Percentiles rank a stretch among this genome's conserved stretches.
Conservation (phyloP, 1,140 invertebrate species). For the Homarus americanus region DNA sequence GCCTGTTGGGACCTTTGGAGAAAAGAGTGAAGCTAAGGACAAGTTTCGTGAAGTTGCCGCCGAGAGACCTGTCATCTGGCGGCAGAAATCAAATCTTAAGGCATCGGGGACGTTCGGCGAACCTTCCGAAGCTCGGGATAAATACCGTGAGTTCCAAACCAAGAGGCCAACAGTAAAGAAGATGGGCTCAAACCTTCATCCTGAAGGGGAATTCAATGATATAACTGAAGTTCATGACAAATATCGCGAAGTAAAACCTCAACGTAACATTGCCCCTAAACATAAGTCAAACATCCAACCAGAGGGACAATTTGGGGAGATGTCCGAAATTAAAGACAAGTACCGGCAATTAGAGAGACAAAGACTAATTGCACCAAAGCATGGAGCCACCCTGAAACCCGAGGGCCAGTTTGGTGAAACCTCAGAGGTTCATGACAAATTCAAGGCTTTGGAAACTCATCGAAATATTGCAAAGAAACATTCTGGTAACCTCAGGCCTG, state of each 20-base stretch:
- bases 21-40: conserved; percentile 34
- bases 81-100: conserved; percentile 32
- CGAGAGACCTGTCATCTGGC: conserved; percentile 11
- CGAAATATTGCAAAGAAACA: conserved; percentile 27
- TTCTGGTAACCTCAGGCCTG: conserved; percentile 34
- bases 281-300: conserved; percentile 14
- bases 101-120: conserved; percentile 30
- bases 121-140: conserved; percentile 14
- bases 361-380: conserved; percentile 15
- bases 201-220: conserved; percentile 16
- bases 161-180: neutral
- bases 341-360: conserved; percentile 28
- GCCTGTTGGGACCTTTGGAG: conserved; percentile 29
- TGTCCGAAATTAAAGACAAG: conserved; percentile 52
- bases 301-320: conserved; percentile 41
- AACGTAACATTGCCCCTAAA: conserved; percentile 24
- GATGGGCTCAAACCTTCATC: neutral
- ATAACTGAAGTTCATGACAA: conserved; percentile 31
- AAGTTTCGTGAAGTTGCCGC: conserved; percentile 3
- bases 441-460: neutral
- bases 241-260: neutral
- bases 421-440: conserved; percentile 32
- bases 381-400: conserved; percentile 6
- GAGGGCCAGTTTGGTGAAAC: conserved; percentile 34
- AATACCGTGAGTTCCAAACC: neutral